phyloP scores from a whole-genome alignment of 2,113 vertebrate genomes.

The Petaurus breviceps region DNA sequence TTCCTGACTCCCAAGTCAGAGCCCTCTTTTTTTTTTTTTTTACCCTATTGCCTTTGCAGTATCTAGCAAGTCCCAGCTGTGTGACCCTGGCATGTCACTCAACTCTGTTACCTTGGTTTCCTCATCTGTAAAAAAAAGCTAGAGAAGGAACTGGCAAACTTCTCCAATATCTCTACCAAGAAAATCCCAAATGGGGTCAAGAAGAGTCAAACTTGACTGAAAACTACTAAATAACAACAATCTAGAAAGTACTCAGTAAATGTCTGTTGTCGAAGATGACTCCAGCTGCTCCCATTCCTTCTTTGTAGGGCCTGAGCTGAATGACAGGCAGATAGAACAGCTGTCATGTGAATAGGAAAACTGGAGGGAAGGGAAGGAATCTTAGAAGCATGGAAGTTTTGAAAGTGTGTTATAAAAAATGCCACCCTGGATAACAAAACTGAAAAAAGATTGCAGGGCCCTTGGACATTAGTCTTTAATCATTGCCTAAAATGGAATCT shows the following conservation, averaged over 20 bases:
- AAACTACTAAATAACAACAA: neutral
- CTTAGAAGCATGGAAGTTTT: neutral
- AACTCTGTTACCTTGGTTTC: neutral
- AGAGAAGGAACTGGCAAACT: neutral
- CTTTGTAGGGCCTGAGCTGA: neutral
- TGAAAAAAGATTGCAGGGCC: neutral
- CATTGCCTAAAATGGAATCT: neutral
- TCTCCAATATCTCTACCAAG: neutral
- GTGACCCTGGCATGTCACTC: neutral
- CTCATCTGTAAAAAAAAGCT: neutral
- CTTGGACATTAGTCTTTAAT: neutral
- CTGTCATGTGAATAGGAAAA: constrained; percentile 35
- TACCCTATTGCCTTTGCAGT: neutral
- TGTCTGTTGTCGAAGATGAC: neutral
- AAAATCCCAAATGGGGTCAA: neutral
- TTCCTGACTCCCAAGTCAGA: neutral
- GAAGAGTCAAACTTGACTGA: neutral
- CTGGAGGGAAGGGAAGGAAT: neutral
- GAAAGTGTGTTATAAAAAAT: neutral
- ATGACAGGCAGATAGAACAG: constrained; percentile 29
- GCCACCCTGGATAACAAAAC: neutral
- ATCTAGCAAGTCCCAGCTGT: neutral
- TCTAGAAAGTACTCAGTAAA: neutral
- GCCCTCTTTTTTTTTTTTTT: neutral
- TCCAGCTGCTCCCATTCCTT: neutral